A percentile compares a stretch with the other conserved stretches of the same genome.
Evolutionary conservation across 1,140 invertebrate genomes (phyloP).

Genomic region (Ceratoteleas bidentatus): DNA sequence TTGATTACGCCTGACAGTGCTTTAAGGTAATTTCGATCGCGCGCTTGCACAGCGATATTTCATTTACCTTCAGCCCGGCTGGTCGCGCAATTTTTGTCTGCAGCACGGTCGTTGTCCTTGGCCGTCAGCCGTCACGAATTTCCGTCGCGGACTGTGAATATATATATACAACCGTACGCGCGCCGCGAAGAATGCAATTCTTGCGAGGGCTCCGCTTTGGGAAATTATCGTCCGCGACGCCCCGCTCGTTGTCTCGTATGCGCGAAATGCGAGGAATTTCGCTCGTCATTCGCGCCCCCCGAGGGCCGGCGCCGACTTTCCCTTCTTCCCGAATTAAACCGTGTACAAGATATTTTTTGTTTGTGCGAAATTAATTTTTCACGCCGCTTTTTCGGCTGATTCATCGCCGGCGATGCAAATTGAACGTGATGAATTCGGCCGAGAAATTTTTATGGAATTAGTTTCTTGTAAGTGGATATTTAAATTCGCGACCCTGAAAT

Average conservation of each 20-base stretch:
- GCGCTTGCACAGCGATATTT: background rate
- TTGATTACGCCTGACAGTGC: background rate
- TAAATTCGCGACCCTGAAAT: constrained; percentile 21
- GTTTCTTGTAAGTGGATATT: constrained; percentile 36
- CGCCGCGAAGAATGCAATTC: constrained; percentile 59
- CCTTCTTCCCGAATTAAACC: constrained; percentile 37
- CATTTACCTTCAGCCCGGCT: constrained; percentile 13
- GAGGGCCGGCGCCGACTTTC: constrained; percentile 36
- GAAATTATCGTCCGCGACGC: constrained; percentile 66
- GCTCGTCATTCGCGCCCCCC: constrained; percentile 46
- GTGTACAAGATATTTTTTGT: constrained; percentile 48
- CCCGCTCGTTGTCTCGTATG: constrained; percentile 56
- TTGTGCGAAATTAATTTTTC: constrained; percentile 53
- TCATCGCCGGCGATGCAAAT: constrained; percentile 37
- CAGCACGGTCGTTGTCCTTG: constrained; percentile 45
- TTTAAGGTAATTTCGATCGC: background rate
- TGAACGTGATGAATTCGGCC: constrained; percentile 35
- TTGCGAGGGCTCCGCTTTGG: constrained; percentile 50
- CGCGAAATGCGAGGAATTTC: constrained; percentile 60
- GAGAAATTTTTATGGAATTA: constrained; percentile 39
- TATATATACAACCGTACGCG: constrained; percentile 12
- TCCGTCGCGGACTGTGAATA: constrained; percentile 56
- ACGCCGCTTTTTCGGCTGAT: constrained; percentile 40
- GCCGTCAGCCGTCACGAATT: constrained; percentile 47
- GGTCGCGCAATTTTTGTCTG: constrained; percentile 31